Evolutionary conservation across 1,140 invertebrate genomes (phyloP).

Genomic region (Musca vetustissima): DNA sequence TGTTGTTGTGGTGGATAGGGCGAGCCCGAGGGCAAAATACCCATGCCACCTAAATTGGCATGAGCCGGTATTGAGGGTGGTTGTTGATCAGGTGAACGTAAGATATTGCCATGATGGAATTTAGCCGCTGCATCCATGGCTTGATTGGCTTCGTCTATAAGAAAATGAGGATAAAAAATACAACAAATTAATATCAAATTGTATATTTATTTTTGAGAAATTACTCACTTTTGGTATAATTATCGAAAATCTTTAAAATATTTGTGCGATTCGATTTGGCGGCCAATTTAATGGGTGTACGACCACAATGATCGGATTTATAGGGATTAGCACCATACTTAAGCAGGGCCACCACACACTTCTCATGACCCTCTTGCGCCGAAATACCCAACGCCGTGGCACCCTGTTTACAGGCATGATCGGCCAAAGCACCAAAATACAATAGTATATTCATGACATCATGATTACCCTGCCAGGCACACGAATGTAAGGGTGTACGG

Average conservation of each 20-base stretch:
- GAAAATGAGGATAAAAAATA: background rate
- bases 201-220: too few relatives aligned
- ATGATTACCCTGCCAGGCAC: slow-evolving; percentile 92
- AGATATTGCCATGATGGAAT: slow-evolving; percentile 53
- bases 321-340: slow-evolving; percentile 89
- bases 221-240: slow-evolving; percentile 53
- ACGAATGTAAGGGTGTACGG: slow-evolving; percentile 87
- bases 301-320: slow-evolving; percentile 88
- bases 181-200: too few relatives aligned
- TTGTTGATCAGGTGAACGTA: slow-evolving; percentile 53
- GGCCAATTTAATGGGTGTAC: slow-evolving; percentile 62
- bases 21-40: slow-evolving; percentile 34
- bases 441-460: slow-evolving; percentile 81
- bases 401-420: slow-evolving; percentile 92
- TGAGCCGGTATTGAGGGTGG: slow-evolving; percentile 49
- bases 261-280: slow-evolving; percentile 59
- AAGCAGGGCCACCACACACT: slow-evolving; percentile 82
- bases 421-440: slow-evolving; percentile 75
- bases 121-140: slow-evolving; percentile 47
- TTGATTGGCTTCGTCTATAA: slow-evolving; percentile 51
- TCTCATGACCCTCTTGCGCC: slow-evolving; percentile 87
- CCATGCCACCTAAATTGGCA: slow-evolving; percentile 40
- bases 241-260: slow-evolving; percentile 54
- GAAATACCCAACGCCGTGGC: slow-evolving; percentile 88
- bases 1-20: slow-evolving; percentile 48